phyloP scores from a whole-genome alignment of 2,113 vertebrate genomes.

The Tragelaphus buxtoni region DNA sequence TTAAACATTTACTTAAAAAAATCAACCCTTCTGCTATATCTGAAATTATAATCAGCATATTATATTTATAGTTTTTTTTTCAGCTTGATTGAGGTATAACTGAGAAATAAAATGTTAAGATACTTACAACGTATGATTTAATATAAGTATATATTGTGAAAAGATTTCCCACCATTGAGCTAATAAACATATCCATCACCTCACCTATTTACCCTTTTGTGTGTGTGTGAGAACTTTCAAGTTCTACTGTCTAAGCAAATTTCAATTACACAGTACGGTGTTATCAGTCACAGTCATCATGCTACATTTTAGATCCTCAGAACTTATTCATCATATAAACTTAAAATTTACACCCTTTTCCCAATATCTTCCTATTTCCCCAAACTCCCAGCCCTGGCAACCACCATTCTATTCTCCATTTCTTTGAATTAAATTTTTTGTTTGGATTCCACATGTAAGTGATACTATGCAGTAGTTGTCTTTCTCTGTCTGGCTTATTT shows the following conservation, averaged over 20 bases:
- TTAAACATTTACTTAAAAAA: not conserved
- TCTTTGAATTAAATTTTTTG: not conserved
- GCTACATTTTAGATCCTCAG: not conserved
- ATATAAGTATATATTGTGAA: not conserved
- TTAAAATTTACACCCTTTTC: not conserved
- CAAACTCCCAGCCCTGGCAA: not conserved
- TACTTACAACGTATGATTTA: not conserved
- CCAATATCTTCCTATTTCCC: not conserved
- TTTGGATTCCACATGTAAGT: not conserved
- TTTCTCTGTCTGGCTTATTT: not conserved
- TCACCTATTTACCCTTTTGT: not conserved
- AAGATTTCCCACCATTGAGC: not conserved
- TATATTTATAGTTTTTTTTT: not conserved
- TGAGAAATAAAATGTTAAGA: not conserved
- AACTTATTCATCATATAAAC: not conserved
- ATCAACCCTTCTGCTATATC: not conserved
- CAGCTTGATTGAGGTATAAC: not conserved
- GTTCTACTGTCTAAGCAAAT: not conserved
- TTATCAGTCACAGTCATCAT: not conserved
- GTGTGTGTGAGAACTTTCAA: not conserved
- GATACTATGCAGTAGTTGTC: not conserved
- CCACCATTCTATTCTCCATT: not conserved
- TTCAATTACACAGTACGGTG: not conserved
- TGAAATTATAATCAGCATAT: not conserved
- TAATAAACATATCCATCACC: not conserved